A percentile compares a stretch with the other conserved stretches of the same genome.
phyloP scores from a whole-genome alignment of 2,113 vertebrate species.

The Hipposideros armiger region DNA sequence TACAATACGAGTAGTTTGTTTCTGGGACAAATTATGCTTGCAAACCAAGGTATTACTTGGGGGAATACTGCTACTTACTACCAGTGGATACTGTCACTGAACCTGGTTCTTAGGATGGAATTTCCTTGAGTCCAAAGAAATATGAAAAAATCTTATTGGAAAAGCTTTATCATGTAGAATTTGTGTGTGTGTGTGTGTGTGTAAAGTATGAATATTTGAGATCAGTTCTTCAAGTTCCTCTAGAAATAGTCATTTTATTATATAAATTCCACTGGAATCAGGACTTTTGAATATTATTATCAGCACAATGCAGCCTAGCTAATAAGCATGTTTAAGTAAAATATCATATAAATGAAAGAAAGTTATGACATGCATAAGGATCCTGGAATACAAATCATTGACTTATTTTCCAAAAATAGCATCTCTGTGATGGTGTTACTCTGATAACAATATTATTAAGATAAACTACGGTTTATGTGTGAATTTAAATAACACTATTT shows the following conservation, averaged over 20 bases:
- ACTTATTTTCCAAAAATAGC: background rate
- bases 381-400: slow-evolving; percentile 5
- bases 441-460: slow-evolving; percentile 7
- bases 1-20: no score
- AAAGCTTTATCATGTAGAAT: background rate
- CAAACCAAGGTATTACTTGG: no score
- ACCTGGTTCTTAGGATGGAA: background rate
- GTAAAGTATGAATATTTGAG: background rate
- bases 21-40: no score
- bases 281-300: background rate
- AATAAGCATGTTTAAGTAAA: slow-evolving; percentile 14
- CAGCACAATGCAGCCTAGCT: background rate
- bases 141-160: background rate
- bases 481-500: slow-evolving; percentile 47
- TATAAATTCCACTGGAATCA: background rate
- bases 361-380: background rate
- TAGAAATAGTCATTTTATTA: background rate
- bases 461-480: background rate
- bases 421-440: background rate
- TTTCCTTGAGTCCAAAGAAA: slow-evolving; percentile 54
- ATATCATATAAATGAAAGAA: background rate
- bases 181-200: background rate
- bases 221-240: background rate
- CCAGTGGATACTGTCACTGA: background rate
- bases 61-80: background rate